Evolutionary conservation across 2,797 vertebrate species (phyloP), one percentile per base, ranked within the genome.

Genomic region (Mycteria americana): DNA sequence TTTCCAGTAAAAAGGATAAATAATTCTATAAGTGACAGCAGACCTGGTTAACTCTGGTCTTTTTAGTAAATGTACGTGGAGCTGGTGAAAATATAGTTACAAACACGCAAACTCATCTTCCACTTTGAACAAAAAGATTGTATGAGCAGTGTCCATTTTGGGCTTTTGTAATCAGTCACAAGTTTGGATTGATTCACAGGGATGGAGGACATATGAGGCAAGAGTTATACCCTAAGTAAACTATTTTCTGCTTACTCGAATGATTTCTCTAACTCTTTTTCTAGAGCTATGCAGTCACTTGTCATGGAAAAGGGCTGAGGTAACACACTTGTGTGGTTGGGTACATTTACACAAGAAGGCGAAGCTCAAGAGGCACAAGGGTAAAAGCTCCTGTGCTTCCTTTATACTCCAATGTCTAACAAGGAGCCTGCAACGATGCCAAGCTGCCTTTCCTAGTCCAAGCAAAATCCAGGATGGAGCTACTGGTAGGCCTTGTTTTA

Each of bases 401-500:
- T 86, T 81, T 45, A 14, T 77, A 35, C 13, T 59, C 37, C 31
- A 35, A 0, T 22, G 17, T 43, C 43, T 63, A 85, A 59, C 62
- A 92, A 37, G 0, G 2, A n/a, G 33, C 31, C 78, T 84, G 69
- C 81, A 86, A 45, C 5, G 13, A 83, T 57, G 74, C 88, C 86
- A 87, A 79, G 62, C 41, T 85, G 64, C 53, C 41, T 91, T 85
- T 92, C 13, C 72, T 74, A 19, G 2, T 60, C 22, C 46, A 51
- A 68, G 63, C 60, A 88, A 92, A 95, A 79, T 76, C 87, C 80
- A 87, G 85, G 78, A 88, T 79, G 84, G 82, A 87, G 79, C 86
- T 93, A 62, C 92, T 80, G 60, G 89, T 97, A 91, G 90, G 88
- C 95, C 89, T 92, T 96, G 75, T 33, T 93, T 96, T 97, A 91